Evolutionary conservation across 2,888 invertebrate genomes (phyloP), one percentile per base, ranked within the genome.

Genomic region (Nasonia oneida): DNA sequence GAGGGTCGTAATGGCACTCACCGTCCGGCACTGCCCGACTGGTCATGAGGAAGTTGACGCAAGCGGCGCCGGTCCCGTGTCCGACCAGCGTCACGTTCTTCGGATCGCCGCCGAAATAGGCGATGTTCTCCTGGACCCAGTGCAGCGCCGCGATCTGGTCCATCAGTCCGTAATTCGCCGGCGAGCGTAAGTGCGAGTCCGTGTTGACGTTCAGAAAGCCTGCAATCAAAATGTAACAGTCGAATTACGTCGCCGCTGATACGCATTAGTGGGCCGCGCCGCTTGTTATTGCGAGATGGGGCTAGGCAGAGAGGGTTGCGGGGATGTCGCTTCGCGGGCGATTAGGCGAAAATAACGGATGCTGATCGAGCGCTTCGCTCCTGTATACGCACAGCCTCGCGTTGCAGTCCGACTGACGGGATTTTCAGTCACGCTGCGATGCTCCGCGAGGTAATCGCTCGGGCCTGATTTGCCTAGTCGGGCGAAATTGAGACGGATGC

Each of bases 151-250:
- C 98, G 90, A 98, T 97, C 94, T 98, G 98, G 94, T 99, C 99
- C 97, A 99, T 98, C 85, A 99, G 96, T n/a, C 99, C 99, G 94
- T 98, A 99, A 95, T 99, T 99, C 76, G 98, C 97, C 67, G 98
- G 97, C 53, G 97, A 97, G 87, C 97, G 96, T 74, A 97, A 96
- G 94, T 96, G 97, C 88, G 97, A 97, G 93, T 97, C 97, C 39
- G 97, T 97, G 91, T 98, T 97, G 86, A 97, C 97, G 93, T 98
- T 98, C 86, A 98, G 95, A 94, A 98, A 98, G 90, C 98, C 98
- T 98, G 95, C 15, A 94, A 94, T 90, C 67, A 87, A 90, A 90
- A 89, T 23, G 70, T 67, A 12, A 33, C 42, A 8, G 6, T 61
- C 10, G 57, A 61, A 23, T 61, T 61, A 61, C 23, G n/a, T n/a